phyloP scores from a whole-genome alignment of 2,113 vertebrate species.

The Stegastes partitus region DNA sequence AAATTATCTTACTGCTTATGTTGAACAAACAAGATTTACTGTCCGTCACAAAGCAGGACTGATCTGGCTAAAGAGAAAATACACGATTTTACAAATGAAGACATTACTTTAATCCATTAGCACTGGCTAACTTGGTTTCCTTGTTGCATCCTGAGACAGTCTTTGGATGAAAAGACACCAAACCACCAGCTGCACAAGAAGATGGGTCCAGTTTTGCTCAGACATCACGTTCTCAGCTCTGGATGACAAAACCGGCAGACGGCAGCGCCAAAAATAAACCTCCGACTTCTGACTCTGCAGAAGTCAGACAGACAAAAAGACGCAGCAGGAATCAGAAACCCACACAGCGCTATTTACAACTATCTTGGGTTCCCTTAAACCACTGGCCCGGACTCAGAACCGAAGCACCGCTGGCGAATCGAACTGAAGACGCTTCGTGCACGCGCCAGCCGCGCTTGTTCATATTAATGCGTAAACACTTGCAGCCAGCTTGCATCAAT shows the following conservation, averaged over 20 bases:
- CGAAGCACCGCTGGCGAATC: slow-evolving; percentile 27
- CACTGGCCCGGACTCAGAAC: slow-evolving; percentile 44
- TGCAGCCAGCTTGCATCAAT: slow-evolving; percentile 31
- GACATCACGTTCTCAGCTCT: slow-evolving; percentile 16
- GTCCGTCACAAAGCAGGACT: too few relatives aligned
- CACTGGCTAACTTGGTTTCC: too few relatives aligned
- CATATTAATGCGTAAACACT: slow-evolving; percentile 44
- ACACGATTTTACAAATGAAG: background rate
- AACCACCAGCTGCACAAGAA: background rate
- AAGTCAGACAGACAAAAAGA: slow-evolving; percentile 55
- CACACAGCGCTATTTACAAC: slow-evolving; percentile 52
- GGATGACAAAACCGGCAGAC: slow-evolving; percentile 8
- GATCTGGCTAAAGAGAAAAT: background rate
- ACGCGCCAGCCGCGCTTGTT: slow-evolving; percentile 14
- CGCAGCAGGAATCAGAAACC: slow-evolving; percentile 51
- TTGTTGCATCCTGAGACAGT: too few relatives aligned
- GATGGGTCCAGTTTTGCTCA: slow-evolving; percentile 10
- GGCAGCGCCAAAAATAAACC: slow-evolving; percentile 34
- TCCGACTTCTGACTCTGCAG: slow-evolving; percentile 26
- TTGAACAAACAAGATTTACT: too few relatives aligned
- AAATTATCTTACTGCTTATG: too few relatives aligned
- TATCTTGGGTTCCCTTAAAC: slow-evolving; percentile 57
- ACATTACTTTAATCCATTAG: too few relatives aligned
- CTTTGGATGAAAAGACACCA: background rate
- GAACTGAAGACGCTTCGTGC: slow-evolving; percentile 8